These are phyloP conservation scores for Cerastis rubricosa DNA, from an alignment of 2,888 invertebrate species.

Conservation along the genomic window DNA sequence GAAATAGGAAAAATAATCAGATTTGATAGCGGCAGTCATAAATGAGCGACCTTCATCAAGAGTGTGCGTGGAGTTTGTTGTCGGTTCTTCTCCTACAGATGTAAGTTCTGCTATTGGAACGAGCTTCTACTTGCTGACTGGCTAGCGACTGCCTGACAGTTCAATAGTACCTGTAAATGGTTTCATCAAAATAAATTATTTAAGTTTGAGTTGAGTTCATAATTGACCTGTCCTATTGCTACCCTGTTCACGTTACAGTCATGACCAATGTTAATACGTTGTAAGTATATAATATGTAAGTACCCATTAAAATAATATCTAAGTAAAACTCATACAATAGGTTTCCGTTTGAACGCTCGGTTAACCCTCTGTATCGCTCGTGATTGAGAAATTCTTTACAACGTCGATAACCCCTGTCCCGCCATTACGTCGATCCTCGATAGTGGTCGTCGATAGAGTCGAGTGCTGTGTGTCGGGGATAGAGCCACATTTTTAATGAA, in stretches of 20 bases:
- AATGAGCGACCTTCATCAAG: not conserved
- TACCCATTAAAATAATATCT: not conserved
- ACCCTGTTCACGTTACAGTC: not conserved
- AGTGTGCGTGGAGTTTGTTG: not conserved
- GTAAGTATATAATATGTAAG: not conserved
- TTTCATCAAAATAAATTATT: not conserved
- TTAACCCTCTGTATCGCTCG: not conserved
- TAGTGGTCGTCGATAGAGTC: conserved; percentile 7
- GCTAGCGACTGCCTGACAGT: not conserved
- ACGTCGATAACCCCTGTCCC: not conserved
- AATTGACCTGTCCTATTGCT: not conserved
- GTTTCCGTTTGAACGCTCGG: not conserved
- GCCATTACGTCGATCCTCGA: not conserved
- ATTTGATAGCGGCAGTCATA: not conserved
- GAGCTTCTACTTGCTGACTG: not conserved
- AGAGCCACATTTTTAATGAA: conserved; percentile 36
- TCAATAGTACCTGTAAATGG: not conserved
- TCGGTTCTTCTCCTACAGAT: not conserved
- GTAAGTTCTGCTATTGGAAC: not conserved
- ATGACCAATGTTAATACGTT: not conserved
- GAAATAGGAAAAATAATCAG: not conserved
- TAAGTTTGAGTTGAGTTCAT: not conserved
- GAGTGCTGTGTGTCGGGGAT: not conserved
- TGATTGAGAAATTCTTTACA: conserved; percentile 35
- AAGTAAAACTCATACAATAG: not conserved